These are phyloP conservation scores for Coecobrya sp. DNA, from an alignment of 2,888 invertebrate genomes.

Conservation along the genomic window DNA sequence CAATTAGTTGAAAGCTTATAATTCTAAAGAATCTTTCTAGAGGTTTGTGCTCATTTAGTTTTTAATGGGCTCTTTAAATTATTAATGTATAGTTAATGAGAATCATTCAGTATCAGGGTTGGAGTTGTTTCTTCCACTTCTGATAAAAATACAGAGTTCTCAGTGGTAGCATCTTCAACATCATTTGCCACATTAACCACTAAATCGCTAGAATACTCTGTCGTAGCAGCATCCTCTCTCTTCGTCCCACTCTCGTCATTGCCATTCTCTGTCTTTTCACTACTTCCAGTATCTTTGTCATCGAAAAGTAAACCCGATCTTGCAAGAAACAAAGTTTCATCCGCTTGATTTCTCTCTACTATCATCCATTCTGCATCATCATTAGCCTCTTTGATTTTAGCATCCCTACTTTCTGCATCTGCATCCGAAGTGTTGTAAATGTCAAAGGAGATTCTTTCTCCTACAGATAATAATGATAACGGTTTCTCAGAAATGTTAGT, in stretches of 20 bases:
- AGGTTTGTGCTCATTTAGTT: too few relatives aligned
- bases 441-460: background rate
- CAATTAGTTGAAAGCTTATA: too few relatives aligned
- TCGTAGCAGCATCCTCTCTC: background rate
- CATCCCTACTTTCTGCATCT: background rate
- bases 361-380: conserved; percentile 25
- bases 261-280: background rate
- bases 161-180: background rate
- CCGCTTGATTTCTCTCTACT: background rate
- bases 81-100: background rate
- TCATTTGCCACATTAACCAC: background rate
- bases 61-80: too few relatives aligned
- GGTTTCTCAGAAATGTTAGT: background rate
- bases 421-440: background rate
- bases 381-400: conserved; percentile 8
- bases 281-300: background rate
- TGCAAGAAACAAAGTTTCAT: conserved; percentile 15
- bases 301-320: conserved; percentile 50
- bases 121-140: background rate
- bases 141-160: background rate
- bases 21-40: too few relatives aligned
- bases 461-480: background rate
- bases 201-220: background rate
- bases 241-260: background rate
- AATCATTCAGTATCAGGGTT: background rate